A percentile compares a stretch with the other conserved stretches of the same genome.
Conservation (phyloP, 2,113 vertebrate genomes). For the Bubo scandiacus region DNA sequence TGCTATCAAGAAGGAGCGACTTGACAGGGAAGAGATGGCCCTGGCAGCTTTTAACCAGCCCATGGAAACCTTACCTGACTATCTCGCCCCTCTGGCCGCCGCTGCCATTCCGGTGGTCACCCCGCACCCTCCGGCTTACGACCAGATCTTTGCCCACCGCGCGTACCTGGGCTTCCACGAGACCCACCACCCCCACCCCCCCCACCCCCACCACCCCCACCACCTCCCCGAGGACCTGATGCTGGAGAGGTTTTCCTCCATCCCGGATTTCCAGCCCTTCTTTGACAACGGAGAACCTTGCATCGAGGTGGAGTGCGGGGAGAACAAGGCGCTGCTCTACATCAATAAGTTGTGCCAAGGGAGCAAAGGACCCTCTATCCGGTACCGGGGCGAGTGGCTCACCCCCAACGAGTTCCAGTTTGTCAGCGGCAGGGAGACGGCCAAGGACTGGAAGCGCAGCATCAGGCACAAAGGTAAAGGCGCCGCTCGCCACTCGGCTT, state of each 20-base stretch:
- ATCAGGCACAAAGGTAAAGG: slow-evolving; percentile 94
- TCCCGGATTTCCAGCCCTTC: slow-evolving; percentile 94
- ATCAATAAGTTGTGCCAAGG: slow-evolving; percentile 97
- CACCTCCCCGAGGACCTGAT: slow-evolving; percentile 88
- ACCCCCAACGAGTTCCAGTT: slow-evolving; percentile 99
- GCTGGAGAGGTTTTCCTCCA: slow-evolving; percentile 90
- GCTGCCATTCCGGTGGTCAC: slow-evolving; percentile 86
- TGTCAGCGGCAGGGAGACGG: slow-evolving; percentile 97
- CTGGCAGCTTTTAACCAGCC: slow-evolving; percentile 89
- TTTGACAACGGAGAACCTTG: slow-evolving; percentile 95
- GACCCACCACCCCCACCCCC: slow-evolving; percentile 75
- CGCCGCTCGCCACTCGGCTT: background rate
- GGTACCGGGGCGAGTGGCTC: slow-evolving; percentile 96
- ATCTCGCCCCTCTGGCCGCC: slow-evolving; percentile 87
- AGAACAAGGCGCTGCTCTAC: slow-evolving; percentile 96
- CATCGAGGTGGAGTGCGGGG: slow-evolving; percentile 98
- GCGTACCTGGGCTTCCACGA: slow-evolving; percentile 86
- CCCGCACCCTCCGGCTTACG: slow-evolving; percentile 87
- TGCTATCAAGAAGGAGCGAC: slow-evolving; percentile 94
- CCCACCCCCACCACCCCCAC: slow-evolving; percentile 79
- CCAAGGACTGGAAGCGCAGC: slow-evolving; percentile 98
- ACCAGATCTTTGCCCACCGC: slow-evolving; percentile 84
- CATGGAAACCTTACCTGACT: slow-evolving; percentile 77
- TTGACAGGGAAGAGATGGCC: slow-evolving; percentile 92
- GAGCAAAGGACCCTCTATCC: slow-evolving; percentile 96